A percentile compares a stretch with the other conserved stretches of the same genome.
phyloP scores from a whole-genome alignment of 2,113 vertebrate species.

The Dinomys branickii region DNA sequence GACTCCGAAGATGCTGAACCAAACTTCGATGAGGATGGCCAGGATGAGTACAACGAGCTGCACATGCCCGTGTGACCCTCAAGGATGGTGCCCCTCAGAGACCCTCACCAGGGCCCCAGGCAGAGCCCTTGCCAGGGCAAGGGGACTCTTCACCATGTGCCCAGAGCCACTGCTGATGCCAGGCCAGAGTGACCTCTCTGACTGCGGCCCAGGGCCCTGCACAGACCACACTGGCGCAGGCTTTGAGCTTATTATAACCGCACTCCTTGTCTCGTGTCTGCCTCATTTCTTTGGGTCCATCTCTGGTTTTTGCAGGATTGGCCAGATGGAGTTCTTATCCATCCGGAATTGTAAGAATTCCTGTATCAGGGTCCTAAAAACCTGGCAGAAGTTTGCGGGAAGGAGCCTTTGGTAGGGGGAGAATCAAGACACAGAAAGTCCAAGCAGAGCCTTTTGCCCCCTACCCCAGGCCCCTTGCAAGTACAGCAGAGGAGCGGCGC shows the following conservation, averaged over 20 bases:
- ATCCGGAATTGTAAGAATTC: conserved; percentile 20
- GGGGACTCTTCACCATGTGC: background rate
- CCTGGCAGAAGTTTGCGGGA: conserved; percentile 14
- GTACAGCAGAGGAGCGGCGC: background rate
- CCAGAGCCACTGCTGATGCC: conserved; percentile 21
- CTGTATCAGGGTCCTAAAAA: conserved; percentile 8
- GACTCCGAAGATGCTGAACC: conserved; percentile 95
- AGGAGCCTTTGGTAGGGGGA: conserved; percentile 19
- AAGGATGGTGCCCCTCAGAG: background rate
- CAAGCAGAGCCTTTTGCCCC: conserved; percentile 30
- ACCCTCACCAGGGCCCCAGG: background rate
- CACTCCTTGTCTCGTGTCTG: conserved; percentile 76
- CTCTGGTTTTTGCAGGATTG: conserved; percentile 20
- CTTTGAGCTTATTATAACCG: conserved; percentile 80
- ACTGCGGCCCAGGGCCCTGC: background rate
- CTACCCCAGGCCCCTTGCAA: background rate
- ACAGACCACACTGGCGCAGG: conserved; percentile 53
- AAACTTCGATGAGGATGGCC: conserved; percentile 97
- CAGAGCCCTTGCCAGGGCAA: conserved; percentile 11
- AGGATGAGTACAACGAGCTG: conserved; percentile 97
- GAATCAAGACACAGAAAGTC: conserved; percentile 45
- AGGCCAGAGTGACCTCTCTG: background rate
- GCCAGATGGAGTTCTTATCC: background rate
- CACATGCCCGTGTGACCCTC: conserved; percentile 95
- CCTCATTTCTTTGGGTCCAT: conserved; percentile 70